phyloP scores from a whole-genome alignment of 2,797 vertebrate species.

The Pipistrellus kuhlii region DNA sequence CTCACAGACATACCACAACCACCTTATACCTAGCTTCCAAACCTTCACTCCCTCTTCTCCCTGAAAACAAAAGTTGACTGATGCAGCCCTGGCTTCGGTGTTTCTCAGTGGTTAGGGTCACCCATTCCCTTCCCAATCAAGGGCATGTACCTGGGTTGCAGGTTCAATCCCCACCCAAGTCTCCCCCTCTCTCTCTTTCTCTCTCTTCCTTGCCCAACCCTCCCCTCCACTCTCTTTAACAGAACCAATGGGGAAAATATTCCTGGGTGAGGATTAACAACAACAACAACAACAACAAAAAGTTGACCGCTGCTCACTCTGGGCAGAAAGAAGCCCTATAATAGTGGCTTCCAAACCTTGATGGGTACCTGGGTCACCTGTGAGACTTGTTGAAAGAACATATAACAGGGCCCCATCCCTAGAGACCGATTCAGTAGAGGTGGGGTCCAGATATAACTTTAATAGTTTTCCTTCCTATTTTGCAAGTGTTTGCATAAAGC shows the following conservation, averaged over 20 bases:
- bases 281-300: neutral
- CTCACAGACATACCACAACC: neutral
- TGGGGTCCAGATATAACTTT: neutral
- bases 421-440: neutral
- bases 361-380: neutral
- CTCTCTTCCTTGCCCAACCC: too few relatives aligned
- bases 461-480: neutral
- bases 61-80: constrained; percentile 30
- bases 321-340: neutral
- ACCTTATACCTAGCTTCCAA: neutral
- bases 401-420: neutral
- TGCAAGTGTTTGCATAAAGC: neutral
- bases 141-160: too few relatives aligned
- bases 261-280: too few relatives aligned
- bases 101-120: too few relatives aligned
- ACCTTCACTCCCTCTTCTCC: neutral
- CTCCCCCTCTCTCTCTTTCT: too few relatives aligned
- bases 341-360: constrained; percentile 5
- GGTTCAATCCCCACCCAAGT: too few relatives aligned
- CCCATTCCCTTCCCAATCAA: too few relatives aligned
- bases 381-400: neutral
- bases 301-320: neutral
- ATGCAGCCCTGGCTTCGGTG: neutral
- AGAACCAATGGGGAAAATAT: too few relatives aligned
- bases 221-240: too few relatives aligned